phyloP scores from a whole-genome alignment of 2,113 vertebrate species.

The Copsychus sechellarum region DNA sequence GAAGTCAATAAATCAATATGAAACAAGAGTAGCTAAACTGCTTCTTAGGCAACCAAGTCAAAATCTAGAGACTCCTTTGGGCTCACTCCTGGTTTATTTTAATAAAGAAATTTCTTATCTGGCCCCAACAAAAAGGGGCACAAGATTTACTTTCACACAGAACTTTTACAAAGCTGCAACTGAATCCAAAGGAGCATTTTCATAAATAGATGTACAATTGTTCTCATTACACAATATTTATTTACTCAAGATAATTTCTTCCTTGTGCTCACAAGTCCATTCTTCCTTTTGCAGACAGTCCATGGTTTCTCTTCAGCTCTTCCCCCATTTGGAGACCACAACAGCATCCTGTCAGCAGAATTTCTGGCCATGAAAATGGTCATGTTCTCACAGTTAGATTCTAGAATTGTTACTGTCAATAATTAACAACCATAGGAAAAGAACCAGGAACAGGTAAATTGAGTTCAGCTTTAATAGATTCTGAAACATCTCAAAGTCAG shows the following conservation, averaged over 20 bases:
- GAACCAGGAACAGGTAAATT: not conserved
- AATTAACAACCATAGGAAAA: not conserved
- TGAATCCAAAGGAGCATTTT: not conserved
- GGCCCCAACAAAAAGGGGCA: conserved; percentile 11
- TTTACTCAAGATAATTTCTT: not conserved
- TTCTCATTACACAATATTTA: conserved; percentile 2
- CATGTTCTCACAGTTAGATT: not conserved
- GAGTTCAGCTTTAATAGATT: conserved; percentile 35
- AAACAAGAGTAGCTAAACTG: conserved; percentile 4
- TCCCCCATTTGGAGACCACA: not conserved
- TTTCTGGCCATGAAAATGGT: not conserved
- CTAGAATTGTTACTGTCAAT: not conserved
- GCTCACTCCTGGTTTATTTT: conserved; percentile 34
- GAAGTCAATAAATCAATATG: not conserved
- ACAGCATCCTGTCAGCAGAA: not conserved
- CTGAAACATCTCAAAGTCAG: conserved; percentile 41
- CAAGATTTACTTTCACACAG: not conserved
- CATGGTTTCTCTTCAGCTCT: not conserved
- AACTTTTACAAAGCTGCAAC: conserved; percentile 18
- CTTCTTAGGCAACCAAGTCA: not conserved
- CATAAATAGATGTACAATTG: not conserved
- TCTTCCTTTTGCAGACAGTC: not conserved
- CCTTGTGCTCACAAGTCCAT: not conserved
- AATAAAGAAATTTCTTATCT: not conserved
- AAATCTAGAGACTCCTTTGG: not conserved